Conservation (phyloP, 2,888 invertebrate genomes). For the Thyatira batis region DNA sequence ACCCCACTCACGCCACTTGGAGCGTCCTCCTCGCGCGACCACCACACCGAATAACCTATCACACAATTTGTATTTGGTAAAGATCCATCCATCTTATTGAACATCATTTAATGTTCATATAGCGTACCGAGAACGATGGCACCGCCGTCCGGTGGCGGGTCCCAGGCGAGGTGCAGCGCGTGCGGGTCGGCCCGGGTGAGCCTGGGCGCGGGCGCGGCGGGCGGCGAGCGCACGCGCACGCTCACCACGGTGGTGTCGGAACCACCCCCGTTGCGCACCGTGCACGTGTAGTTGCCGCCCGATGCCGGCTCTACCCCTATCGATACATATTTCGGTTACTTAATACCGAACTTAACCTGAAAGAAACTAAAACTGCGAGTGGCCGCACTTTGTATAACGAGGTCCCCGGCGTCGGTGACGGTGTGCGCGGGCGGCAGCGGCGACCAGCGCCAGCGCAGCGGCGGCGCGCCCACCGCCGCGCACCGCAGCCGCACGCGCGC, state of each 20-base stretch:
- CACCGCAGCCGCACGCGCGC: conserved; percentile 86
- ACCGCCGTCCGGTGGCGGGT: conserved; percentile 63
- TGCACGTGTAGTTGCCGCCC: conserved; percentile 89
- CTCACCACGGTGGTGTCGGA: conserved; percentile 85
- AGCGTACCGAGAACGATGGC: conserved; percentile 42
- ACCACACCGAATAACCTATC: conserved; percentile 57
- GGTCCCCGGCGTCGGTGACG: conserved; percentile 82
- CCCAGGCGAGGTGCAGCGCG: conserved; percentile 84
- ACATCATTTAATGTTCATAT: background rate
- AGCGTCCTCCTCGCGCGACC: conserved; percentile 68
- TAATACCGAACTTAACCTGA: background rate
- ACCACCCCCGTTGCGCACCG: conserved; percentile 89
- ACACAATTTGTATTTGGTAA: no score
- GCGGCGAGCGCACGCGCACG: conserved; percentile 84
- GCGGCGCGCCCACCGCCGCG: conserved; percentile 84
- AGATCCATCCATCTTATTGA: background rate
- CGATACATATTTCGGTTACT: background rate
- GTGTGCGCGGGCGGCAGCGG: conserved; percentile 78
- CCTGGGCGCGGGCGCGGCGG: conserved; percentile 84
- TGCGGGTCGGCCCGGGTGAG: conserved; percentile 79
- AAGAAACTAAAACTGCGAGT: background rate
- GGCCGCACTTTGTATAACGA: conserved; percentile 84
- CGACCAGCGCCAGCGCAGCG: conserved; percentile 84
- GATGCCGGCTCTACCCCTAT: conserved; percentile 84
- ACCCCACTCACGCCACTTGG: conserved; percentile 77